A percentile compares a stretch with the other conserved stretches of the same genome.
Evolutionary conservation across 2,113 vertebrate genomes (phyloP).

Genomic region (Thinocorus orbignyianus): DNA sequence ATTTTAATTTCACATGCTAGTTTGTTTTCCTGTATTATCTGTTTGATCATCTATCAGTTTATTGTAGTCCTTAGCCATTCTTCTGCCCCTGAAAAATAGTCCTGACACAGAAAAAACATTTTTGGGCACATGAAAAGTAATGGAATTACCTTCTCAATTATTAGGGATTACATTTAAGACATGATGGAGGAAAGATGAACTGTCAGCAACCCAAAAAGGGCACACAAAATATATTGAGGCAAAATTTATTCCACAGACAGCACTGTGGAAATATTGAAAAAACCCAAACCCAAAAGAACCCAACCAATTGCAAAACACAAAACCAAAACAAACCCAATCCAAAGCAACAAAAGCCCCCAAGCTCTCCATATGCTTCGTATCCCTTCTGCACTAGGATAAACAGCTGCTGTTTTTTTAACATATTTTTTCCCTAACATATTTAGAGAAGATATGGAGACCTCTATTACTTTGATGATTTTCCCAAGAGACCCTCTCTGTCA

Average conservation of each 20-base stretch:
- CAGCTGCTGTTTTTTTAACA: background rate
- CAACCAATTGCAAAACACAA: background rate
- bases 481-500: background rate
- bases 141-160: background rate
- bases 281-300: background rate
- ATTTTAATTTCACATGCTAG: background rate
- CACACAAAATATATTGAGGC: background rate
- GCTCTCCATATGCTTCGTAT: background rate
- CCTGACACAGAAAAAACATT: background rate
- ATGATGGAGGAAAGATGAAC: background rate
- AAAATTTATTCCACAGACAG: background rate
- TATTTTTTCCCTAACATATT: background rate
- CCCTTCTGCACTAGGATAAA: background rate
- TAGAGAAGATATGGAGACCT: background rate
- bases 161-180: background rate
- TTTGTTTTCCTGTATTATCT: background rate
- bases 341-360: fast-evolving
- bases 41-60: background rate
- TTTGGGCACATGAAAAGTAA: background rate
- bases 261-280: background rate
- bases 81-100: background rate
- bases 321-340: background rate
- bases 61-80: background rate
- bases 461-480: background rate
- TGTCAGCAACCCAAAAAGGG: background rate